These are phyloP conservation scores for Piprites chloris DNA, from an alignment of 2,113 vertebrate genomes.

Conservation along the genomic window DNA sequence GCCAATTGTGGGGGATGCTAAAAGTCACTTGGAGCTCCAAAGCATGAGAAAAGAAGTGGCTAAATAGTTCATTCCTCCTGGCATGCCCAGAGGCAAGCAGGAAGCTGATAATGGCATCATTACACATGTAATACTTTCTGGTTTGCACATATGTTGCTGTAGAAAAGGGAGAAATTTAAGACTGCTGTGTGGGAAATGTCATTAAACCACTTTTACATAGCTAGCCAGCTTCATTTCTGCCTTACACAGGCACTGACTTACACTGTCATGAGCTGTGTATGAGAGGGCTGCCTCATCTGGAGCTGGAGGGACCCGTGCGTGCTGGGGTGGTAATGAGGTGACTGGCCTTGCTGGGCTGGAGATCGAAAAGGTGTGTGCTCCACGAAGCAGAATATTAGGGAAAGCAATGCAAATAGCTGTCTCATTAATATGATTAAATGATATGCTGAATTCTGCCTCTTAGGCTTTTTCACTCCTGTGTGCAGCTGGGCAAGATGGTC, in stretches of 20 bases:
- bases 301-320: background rate
- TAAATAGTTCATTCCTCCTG: background rate
- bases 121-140: background rate
- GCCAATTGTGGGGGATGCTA: background rate
- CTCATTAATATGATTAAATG: background rate
- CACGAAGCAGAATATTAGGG: background rate
- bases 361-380: background rate
- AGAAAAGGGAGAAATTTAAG: background rate
- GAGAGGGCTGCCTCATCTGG: background rate
- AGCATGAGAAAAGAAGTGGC: background rate
- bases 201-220: background rate
- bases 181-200: background rate
- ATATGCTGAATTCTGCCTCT: background rate
- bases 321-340: background rate
- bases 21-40: background rate
- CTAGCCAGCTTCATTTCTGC: background rate
- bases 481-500: background rate
- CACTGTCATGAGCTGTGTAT: background rate
- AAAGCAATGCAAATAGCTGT: background rate
- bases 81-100: background rate
- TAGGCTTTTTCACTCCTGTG: background rate
- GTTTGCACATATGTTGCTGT: background rate
- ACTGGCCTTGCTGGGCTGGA: background rate
- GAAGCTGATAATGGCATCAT: background rate
- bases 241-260: background rate